Conservation (phyloP, 2,113 vertebrate species). For the Odontophorus gujanensis region DNA sequence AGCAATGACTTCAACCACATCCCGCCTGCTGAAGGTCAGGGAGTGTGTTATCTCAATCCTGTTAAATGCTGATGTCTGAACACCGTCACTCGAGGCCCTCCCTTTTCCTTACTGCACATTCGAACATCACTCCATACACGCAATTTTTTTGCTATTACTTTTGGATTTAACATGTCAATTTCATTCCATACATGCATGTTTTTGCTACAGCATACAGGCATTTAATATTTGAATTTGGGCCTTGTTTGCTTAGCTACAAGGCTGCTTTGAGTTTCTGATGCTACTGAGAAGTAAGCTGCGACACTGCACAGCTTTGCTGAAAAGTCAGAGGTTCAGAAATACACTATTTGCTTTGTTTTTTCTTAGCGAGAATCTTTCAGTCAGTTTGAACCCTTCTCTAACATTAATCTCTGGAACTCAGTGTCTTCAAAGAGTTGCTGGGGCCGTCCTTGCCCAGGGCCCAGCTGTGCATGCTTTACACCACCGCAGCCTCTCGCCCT, state of each 20-base stretch:
- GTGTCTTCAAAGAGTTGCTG: background rate
- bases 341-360: background rate
- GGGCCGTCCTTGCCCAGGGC: fast-evolving
- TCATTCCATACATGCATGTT: fast-evolving
- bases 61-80: background rate
- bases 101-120: background rate
- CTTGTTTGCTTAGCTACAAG: background rate
- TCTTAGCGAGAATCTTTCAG: background rate
- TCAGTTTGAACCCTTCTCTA: background rate
- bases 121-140: background rate
- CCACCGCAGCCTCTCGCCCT: too few species aligned
- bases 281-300: background rate
- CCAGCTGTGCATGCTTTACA: background rate
- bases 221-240: background rate
- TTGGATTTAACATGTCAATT: background rate
- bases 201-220: fast-evolving
- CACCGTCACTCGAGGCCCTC: background rate
- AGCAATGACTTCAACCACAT: background rate
- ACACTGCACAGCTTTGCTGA: background rate
- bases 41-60: background rate
- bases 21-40: background rate
- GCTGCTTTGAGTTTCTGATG: background rate
- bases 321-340: background rate
- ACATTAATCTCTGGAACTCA: background rate
- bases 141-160: background rate